Evolutionary conservation across 2,888 invertebrate species (phyloP), one percentile per base, ranked within the genome.

Genomic region (Zhuqinia jingwanae): DNA sequence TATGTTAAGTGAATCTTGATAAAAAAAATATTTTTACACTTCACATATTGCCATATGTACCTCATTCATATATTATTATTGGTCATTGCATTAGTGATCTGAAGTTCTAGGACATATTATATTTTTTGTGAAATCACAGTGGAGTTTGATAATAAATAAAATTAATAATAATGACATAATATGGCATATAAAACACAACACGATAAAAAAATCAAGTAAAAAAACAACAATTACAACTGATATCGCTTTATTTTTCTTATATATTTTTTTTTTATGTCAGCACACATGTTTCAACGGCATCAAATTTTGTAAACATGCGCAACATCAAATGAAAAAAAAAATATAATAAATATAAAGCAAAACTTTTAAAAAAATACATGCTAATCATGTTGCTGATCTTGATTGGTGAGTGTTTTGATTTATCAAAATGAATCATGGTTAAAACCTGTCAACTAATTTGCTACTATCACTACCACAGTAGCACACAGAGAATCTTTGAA

Each of bases 21-120:
- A 47, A 56, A 6, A 56, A 10, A 22, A 17, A 53, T 10, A 56
- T 20, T 53, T 20, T 53, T 20, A 17, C 53, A 56, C 17, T 20
- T 22, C 20, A 56, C 56, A 10, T 11, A n/a, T n/a, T n/a, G 22
- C 56, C 22, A 17, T 20, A n/a, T n/a, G 2, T 47, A 47, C 47
- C 2, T 11, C 11, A 15, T 47, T 56, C 56, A 56, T 56, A 20
- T 56, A 8, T 56, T 8, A 56, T 56, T 56, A n/a, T n/a, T n/a
- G n/a, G n/a, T n/a, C n/a, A n/a, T n/a, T n/a, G n/a, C n/a, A n/a
- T 56, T 56, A 20, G 20, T 17, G 5, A 60, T n/a, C 60, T 60
- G 60, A 60, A 60, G 60, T 60, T 60, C 60, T 60, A 60, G 60
- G 60, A 60, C 60, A 60, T n/a, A 30, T 30, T 10, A 22, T 56